Percentiles rank a stretch among this genome's conserved stretches.
These are phyloP conservation scores for Arenaria interpres DNA, from an alignment of 2,113 vertebrate species.

Conservation along the genomic window DNA sequence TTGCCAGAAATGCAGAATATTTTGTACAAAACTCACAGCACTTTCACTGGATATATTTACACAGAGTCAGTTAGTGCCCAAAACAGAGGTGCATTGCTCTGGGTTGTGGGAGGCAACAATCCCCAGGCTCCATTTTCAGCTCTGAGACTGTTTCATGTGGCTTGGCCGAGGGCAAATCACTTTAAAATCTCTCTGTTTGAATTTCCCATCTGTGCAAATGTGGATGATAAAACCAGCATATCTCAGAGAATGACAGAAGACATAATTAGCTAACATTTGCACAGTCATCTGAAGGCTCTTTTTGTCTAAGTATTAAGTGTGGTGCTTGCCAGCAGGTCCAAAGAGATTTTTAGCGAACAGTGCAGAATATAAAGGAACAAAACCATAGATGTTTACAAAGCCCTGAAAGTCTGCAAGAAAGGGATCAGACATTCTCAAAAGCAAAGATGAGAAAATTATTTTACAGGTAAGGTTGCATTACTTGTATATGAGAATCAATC, in stretches of 20 bases:
- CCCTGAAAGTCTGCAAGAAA: not conserved
- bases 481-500: not conserved
- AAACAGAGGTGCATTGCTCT: not conserved
- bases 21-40: not conserved
- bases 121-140: not conserved
- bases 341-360: not conserved
- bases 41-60: not conserved
- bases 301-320: not conserved
- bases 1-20: not conserved
- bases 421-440: not conserved
- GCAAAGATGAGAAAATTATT: not conserved
- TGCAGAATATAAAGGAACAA: not conserved
- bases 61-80: not conserved
- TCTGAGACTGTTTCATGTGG: not conserved
- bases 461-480: not conserved
- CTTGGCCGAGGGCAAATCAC: not conserved
- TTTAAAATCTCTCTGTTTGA: not conserved
- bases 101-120: not conserved
- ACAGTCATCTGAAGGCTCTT: not conserved
- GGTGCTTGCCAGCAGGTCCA: not conserved
- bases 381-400: not conserved
- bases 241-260: not conserved
- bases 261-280: conserved; percentile 27
- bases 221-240: not conserved
- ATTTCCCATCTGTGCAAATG: conserved; percentile 34